These are phyloP conservation scores for Nasonia vitripennis DNA, from an alignment of 1,140 invertebrate species.

Conservation along the genomic window DNA sequence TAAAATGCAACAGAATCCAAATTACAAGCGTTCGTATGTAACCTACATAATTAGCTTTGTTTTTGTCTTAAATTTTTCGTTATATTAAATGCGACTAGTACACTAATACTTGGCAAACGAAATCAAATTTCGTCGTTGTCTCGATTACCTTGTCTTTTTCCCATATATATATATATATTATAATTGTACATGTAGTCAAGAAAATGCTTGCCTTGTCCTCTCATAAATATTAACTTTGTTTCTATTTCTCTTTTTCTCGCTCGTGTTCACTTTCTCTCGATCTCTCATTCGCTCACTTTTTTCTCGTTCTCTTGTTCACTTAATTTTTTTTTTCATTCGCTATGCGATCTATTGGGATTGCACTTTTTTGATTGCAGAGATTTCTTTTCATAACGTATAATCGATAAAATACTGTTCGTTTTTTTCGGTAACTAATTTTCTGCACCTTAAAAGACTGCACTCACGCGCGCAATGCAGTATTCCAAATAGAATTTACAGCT, in stretches of 20 bases:
- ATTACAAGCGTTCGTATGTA: slow-evolving; percentile 14
- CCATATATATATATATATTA: not conserved
- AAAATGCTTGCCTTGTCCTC: slow-evolving; percentile 40
- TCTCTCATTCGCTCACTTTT: slow-evolving; percentile 7
- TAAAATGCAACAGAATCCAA: slow-evolving; percentile 40
- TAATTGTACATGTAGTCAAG: slow-evolving; percentile 37
- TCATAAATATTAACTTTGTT: slow-evolving; percentile 14
- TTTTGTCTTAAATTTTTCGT: slow-evolving; percentile 11
- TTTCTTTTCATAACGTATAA: slow-evolving; percentile 3
- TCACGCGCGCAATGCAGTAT: not conserved
- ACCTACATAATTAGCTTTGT: not conserved
- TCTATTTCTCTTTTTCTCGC: not conserved
- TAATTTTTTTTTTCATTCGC: not conserved
- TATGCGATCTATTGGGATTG: slow-evolving; percentile 41
- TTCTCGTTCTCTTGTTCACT: not conserved
- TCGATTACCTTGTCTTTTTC: slow-evolving; percentile 48
- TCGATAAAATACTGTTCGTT: slow-evolving; percentile 38
- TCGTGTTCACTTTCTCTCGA: not conserved
- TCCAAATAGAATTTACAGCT: slow-evolving; percentile 25
- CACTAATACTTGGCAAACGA: slow-evolving; percentile 48
- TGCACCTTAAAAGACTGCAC: not conserved
- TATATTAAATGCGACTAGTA: slow-evolving; percentile 38
- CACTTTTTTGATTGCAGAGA: slow-evolving; percentile 43
- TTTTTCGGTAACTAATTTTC: slow-evolving; percentile 2
- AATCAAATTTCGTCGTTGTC: slow-evolving; percentile 47